These are phyloP conservation scores for Tenodera sinensis DNA, from an alignment of 2,888 invertebrate species.

Conservation along the genomic window DNA sequence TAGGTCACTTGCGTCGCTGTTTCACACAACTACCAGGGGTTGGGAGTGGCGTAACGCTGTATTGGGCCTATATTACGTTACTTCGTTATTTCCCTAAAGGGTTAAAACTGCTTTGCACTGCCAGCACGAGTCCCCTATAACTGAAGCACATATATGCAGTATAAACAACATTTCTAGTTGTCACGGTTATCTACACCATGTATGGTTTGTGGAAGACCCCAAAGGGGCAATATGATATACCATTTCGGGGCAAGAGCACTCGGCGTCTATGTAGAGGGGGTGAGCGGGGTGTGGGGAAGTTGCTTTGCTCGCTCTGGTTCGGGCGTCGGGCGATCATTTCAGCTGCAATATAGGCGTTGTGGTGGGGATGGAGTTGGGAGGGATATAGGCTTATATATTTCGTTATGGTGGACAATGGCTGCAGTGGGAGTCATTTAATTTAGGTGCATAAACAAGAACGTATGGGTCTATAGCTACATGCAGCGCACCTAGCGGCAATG, in stretches of 20 bases:
- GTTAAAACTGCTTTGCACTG: conserved; percentile 19
- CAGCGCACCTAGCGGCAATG: neutral
- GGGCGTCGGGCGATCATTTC: neutral
- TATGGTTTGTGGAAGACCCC: conserved; percentile 16
- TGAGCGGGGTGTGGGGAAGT: too few relatives aligned
- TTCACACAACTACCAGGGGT: neutral
- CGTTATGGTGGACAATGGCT: conserved; percentile 15
- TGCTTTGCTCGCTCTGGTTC: neutral
- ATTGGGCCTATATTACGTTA: conserved; percentile 19
- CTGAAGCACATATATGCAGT: conserved; percentile 19
- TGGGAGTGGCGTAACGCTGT: neutral
- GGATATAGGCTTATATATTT: conserved; percentile 1
- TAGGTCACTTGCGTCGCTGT: neutral
- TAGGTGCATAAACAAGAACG: neutral
- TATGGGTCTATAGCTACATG: neutral
- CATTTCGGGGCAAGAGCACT: conserved; percentile 5
- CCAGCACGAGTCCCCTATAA: neutral
- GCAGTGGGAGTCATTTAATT: conserved; percentile 21
- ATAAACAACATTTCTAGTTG: conserved; percentile 26
- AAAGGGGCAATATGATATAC: conserved; percentile 14
- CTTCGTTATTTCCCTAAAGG: conserved; percentile 25
- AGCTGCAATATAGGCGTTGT: neutral
- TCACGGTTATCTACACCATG: conserved; percentile 22
- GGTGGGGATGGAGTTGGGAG: neutral
- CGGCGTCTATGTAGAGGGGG: neutral